phyloP scores from a whole-genome alignment of 1,140 invertebrate species.

The Apis cerana region DNA sequence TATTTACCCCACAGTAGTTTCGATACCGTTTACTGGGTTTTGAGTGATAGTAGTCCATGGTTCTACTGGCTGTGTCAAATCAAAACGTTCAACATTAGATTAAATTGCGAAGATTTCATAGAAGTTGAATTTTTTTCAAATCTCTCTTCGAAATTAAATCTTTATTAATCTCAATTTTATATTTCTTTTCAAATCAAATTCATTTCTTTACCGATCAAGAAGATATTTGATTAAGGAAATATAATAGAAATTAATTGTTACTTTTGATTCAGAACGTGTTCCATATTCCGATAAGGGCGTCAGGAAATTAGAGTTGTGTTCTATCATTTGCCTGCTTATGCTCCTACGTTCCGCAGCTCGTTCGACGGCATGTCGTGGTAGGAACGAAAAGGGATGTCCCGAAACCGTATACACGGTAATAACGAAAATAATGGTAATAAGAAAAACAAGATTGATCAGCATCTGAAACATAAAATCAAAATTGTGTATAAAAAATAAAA shows the following conservation, averaged over 20 bases:
- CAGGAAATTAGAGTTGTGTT: conserved; percentile 33
- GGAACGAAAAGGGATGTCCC: conserved; percentile 37
- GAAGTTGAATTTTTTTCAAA: background rate
- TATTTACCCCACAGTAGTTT: conserved; percentile 39
- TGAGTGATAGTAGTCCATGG: conserved; percentile 53
- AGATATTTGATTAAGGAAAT: no score
- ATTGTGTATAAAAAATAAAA: conserved; percentile 13
- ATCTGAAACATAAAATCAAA: conserved; percentile 25
- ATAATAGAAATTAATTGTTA: background rate
- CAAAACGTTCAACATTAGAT: background rate
- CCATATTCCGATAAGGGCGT: conserved; percentile 26
- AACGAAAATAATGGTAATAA: conserved; percentile 6
- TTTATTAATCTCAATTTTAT: background rate
- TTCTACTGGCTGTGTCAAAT: conserved; percentile 11
- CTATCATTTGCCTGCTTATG: conserved; percentile 20
- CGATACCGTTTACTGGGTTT: conserved; percentile 41
- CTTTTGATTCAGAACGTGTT: background rate
- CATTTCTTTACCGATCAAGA: background rate
- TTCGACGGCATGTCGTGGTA: conserved; percentile 34
- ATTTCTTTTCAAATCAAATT: no score
- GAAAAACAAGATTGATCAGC: conserved; percentile 30
- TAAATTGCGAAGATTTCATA: background rate
- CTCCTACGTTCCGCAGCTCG: conserved; percentile 34
- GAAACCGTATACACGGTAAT: conserved; percentile 28
- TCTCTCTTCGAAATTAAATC: background rate